Evolutionary conservation across 2,113 vertebrate species (phyloP).

Genomic region (Acanthochromis polyacanthus): DNA sequence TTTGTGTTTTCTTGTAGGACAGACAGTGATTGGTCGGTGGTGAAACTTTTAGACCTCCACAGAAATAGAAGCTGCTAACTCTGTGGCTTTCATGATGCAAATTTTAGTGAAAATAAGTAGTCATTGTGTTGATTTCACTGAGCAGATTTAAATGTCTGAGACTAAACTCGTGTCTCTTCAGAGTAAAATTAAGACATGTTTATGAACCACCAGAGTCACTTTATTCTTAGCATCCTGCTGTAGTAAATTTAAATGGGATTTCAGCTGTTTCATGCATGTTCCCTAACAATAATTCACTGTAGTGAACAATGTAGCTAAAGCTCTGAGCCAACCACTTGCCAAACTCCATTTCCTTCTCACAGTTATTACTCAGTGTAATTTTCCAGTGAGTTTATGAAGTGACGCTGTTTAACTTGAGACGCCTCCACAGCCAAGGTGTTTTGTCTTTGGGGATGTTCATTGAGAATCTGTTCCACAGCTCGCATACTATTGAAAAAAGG

Average conservation of each 20-base stretch:
- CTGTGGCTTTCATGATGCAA: not conserved
- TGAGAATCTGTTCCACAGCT: constrained; percentile 48
- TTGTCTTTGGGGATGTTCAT: constrained; percentile 27
- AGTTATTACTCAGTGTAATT: constrained; percentile 51
- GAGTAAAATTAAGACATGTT: constrained; percentile 15
- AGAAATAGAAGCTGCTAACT: constrained; percentile 3
- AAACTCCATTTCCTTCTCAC: constrained; percentile 61
- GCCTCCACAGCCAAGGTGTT: constrained; percentile 15
- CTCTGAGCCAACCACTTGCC: constrained; percentile 44
- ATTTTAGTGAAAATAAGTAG: not conserved
- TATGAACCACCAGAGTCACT: constrained; percentile 12
- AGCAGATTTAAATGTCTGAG: not conserved
- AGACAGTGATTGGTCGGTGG: constrained; percentile 36
- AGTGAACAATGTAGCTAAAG: constrained; percentile 39
- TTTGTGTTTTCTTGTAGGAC: constrained; percentile 13
- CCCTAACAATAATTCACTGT: constrained; percentile 37
- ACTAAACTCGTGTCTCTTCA: not conserved
- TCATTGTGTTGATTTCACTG: not conserved
- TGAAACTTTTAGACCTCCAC: constrained; percentile 17
- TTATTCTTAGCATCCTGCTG: constrained; percentile 25
- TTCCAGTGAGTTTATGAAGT: constrained; percentile 43
- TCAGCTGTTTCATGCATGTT: constrained; percentile 37
- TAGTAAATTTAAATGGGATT: constrained; percentile 28
- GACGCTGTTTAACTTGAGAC: constrained; percentile 28
- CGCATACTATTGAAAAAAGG: constrained; percentile 3